phyloP scores from a whole-genome alignment of 2,113 vertebrate species.

The Carettochelys insculpta region DNA sequence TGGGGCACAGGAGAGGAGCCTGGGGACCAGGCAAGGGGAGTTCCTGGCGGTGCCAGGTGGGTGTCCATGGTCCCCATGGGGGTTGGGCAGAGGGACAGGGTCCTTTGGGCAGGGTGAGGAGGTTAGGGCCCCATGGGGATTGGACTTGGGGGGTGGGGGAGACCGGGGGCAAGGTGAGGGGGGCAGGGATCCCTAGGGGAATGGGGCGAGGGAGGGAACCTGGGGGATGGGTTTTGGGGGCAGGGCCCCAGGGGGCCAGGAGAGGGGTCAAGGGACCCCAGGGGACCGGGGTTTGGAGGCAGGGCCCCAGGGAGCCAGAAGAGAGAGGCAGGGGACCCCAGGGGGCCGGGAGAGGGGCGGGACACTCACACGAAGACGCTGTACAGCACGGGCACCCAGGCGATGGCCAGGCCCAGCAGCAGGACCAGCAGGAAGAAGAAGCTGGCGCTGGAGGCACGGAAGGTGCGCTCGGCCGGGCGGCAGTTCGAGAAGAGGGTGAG shows the following conservation, averaged over 20 bases:
- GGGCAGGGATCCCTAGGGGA: background rate
- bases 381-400: conserved; percentile 81
- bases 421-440: conserved; percentile 88
- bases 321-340: background rate
- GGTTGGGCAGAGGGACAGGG: too few species aligned
- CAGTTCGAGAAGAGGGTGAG: conserved; percentile 84
- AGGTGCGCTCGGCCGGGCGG: conserved; percentile 82
- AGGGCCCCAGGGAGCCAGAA: too few species aligned
- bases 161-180: background rate
- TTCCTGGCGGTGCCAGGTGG: too few species aligned
- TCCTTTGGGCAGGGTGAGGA: too few species aligned
- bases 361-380: conserved; percentile 82
- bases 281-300: too few species aligned
- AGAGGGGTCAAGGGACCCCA: too few species aligned
- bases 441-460: conserved; percentile 85
- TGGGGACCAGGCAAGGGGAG: background rate
- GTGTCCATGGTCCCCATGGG: too few species aligned
- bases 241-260: too few species aligned
- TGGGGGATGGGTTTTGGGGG: too few species aligned
- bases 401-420: conserved; percentile 82
- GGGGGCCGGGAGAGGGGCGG: background rate
- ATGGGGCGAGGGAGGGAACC: too few species aligned
- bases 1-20: too few species aligned
- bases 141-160: background rate
- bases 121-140: too few species aligned